phyloP scores from a whole-genome alignment of 2,113 vertebrate species.

The Sylvietta virens region DNA sequence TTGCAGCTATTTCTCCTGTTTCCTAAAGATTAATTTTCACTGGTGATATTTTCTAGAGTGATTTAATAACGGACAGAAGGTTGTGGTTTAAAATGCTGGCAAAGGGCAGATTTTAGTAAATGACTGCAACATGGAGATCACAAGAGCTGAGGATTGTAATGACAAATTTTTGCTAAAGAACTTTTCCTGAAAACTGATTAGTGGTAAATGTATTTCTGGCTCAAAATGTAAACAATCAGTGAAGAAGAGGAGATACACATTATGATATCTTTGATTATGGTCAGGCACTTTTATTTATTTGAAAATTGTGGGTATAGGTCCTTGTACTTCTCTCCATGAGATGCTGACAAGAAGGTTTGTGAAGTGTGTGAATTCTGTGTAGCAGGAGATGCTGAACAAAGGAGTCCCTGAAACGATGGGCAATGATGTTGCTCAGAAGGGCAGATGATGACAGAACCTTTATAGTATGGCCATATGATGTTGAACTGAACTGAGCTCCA shows the following conservation, averaged over 20 bases:
- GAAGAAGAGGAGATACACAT: not conserved
- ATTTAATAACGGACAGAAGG: slow-evolving; percentile 4
- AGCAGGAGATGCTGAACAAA: not conserved
- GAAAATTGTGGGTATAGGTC: not conserved
- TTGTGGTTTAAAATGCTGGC: slow-evolving; percentile 2
- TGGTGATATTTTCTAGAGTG: not conserved
- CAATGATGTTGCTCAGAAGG: not conserved
- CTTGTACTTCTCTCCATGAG: not conserved
- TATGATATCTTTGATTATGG: not conserved
- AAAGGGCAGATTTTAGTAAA: not conserved
- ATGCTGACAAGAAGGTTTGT: not conserved
- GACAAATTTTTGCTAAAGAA: not conserved
- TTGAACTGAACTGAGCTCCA: not conserved
- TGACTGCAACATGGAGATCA: not conserved
- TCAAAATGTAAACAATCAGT: not conserved
- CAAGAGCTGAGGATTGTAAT: not conserved
- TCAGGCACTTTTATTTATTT: not conserved
- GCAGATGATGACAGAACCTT: not conserved
- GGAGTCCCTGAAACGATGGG: not conserved
- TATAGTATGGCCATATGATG: not conserved
- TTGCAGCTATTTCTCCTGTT: not conserved
- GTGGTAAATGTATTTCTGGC: not conserved
- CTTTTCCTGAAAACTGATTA: not conserved
- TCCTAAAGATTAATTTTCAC: not conserved
- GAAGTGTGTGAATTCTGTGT: not conserved